Conservation (phyloP, 23 tunicate genomes). For the Botrylloides violaceus region DNA sequence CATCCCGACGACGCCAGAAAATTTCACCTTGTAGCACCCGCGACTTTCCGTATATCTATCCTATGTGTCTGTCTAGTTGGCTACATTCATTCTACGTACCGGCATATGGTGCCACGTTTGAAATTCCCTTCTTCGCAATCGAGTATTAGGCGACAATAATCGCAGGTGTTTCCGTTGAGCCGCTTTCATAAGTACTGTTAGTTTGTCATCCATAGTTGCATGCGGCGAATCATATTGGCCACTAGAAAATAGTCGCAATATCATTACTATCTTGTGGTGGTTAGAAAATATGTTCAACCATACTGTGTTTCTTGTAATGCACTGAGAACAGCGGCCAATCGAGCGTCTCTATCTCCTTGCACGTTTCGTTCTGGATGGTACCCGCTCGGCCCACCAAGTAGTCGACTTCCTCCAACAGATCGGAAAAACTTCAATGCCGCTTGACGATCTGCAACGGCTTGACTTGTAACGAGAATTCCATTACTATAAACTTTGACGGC, state of each 20-base stretch:
- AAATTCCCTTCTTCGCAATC: constrained; percentile 56
- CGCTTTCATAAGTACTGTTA: constrained; percentile 55
- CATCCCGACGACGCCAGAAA: neutral
- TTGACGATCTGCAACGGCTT: constrained; percentile 43
- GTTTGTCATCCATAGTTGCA: constrained; percentile 56
- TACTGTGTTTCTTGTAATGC: constrained; percentile 64
- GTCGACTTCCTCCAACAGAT: constrained; percentile 48
- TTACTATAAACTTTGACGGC: too few relatives aligned
- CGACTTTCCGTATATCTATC: too few relatives aligned
- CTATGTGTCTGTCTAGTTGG: too few relatives aligned
- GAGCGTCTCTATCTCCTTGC: constrained; percentile 65
- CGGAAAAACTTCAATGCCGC: constrained; percentile 72
- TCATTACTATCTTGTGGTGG: too few relatives aligned
- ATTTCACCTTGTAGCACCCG: too few relatives aligned
- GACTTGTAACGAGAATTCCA: neutral
- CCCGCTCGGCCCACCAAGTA: constrained; percentile 70
- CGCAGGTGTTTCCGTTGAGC: constrained; percentile 63
- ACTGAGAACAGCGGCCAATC: constrained; percentile 46
- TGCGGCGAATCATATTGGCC: constrained; percentile 11
- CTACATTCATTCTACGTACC: constrained; percentile 47
- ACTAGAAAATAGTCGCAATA: neutral
- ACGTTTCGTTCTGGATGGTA: constrained; percentile 51
- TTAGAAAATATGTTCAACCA: too few relatives aligned
- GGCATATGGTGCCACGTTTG: constrained; percentile 98
- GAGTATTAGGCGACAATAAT: constrained; percentile 64